Conservation (phyloP, 1,140 invertebrate genomes). For the Gonioctena quinquepunctata region DNA sequence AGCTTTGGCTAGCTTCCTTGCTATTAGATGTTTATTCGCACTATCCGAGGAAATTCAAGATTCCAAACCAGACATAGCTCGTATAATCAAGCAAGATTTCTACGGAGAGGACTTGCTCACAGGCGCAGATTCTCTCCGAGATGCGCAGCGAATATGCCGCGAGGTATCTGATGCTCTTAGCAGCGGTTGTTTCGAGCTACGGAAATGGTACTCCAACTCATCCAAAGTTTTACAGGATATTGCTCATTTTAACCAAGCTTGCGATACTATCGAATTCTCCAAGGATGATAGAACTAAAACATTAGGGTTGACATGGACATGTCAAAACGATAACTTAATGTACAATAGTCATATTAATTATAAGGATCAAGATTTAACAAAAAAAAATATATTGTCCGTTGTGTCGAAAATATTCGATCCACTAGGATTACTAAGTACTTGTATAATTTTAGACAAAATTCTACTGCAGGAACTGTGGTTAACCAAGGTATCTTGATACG, state of each 20-base stretch:
- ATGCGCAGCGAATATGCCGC: background rate
- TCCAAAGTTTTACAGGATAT: background rate
- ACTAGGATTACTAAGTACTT: constrained; percentile 42
- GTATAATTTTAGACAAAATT: constrained; percentile 49
- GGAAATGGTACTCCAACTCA: constrained; percentile 10
- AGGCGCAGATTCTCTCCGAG: constrained; percentile 16
- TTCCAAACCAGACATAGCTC: constrained; percentile 1
- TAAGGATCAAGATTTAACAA: background rate
- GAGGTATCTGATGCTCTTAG: background rate
- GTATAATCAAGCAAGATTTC: constrained; percentile 31
- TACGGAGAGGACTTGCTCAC: constrained; percentile 48
- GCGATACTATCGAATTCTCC: background rate
- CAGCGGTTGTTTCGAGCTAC: background rate
- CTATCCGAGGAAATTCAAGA: background rate
- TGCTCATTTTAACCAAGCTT: background rate
- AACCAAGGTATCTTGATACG: constrained; percentile 52
- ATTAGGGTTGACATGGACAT: background rate
- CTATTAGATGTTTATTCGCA: background rate
- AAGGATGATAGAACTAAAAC: background rate
- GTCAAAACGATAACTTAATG: background rate
- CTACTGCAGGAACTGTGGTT: constrained; percentile 54
- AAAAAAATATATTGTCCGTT: constrained; percentile 1
- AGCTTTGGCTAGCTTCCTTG: background rate
- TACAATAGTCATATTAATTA: background rate
- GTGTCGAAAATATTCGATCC: constrained; percentile 54